Base-by-base conservation (phyloP, 2,113 vertebrate genomes). In the Rana temporaria region DNA sequence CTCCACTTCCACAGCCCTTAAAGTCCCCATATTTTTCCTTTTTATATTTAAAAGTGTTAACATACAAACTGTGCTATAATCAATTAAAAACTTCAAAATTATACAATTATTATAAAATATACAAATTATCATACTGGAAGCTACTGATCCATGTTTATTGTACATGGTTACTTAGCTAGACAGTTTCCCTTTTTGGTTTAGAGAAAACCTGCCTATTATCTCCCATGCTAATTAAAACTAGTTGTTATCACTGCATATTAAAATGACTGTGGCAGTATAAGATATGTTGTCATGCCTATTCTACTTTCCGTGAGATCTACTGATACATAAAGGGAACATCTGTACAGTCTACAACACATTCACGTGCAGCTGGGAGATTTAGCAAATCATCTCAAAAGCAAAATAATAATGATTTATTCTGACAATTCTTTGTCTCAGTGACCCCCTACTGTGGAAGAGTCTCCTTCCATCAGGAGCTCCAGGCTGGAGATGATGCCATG, bases 391-490 rank as follows among this genome's bases (percentile, higher is more conserved):
- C 19, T 16, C 48, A 38, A 69, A n/a, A 18, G 18, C 42, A 22
- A 24, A 82, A 67, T 59, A 65, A 82, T 32, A 42, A 75, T 75
- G 52, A 32, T 74, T 82, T 75, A 32, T 62, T 32, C 57, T 82
- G 62, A 65, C 26, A 34, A 60, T 56, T 64, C 62, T 75, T 24
- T 67, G n/a, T 75, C 70, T 57, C 26, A 19, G 70, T 75, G 80
- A 22, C 70, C 67, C 30, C 80, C 80, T 57, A 53, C 80, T 75
- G 80, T 75, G 80, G 34, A 16, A 24, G 19, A 20, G 71, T 75
- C 71, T 75, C 71, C 38, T 75, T 75, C 63, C 53, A 75, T 82
- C 80, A 82, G 42, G 71, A 62, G 71, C 80, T 75, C n/a, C 34
- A 26, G 60, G 80, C 71, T 67, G 30, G 48, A 65, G 80, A 75